A percentile compares a stretch with the other conserved stretches of the same genome.
Conservation (phyloP, 2,888 invertebrate genomes). For the Eupithecia vulgata region DNA sequence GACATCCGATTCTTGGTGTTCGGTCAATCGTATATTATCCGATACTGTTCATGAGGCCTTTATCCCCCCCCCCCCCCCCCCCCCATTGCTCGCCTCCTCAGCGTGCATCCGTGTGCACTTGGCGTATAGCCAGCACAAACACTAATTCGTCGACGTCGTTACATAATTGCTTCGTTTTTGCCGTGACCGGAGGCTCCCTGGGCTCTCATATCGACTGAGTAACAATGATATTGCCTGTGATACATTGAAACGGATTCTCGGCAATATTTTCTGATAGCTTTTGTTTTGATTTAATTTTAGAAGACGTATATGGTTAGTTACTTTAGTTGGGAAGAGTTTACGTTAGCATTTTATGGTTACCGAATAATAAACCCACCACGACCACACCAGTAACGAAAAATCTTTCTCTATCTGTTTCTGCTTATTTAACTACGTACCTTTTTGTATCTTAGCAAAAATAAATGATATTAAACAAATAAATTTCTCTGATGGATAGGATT, state of each 20-base stretch:
- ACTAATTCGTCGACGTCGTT: slow-evolving; percentile 77
- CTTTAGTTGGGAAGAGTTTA: background rate
- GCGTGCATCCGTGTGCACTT: slow-evolving; percentile 61
- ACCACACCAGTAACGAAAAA: background rate
- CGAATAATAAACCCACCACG: background rate
- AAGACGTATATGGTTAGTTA: background rate
- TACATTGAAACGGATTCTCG: slow-evolving; percentile 23
- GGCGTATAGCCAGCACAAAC: slow-evolving; percentile 71
- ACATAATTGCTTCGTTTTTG: slow-evolving; percentile 79
- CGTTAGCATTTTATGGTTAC: background rate
- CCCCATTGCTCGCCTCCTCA: slow-evolving; percentile 16
- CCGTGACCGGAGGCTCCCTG: slow-evolving; percentile 51
- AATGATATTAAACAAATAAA: too few relatives aligned
- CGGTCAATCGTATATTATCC: slow-evolving; percentile 31
- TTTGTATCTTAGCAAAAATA: background rate
- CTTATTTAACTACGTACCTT: background rate
- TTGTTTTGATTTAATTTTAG: background rate
- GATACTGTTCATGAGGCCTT: slow-evolving; percentile 31
- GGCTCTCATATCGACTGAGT: slow-evolving; percentile 48
- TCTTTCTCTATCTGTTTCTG: background rate
- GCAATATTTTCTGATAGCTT: slow-evolving; percentile 14
- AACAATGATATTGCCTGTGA: slow-evolving; percentile 43
- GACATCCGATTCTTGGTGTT: slow-evolving; percentile 31
- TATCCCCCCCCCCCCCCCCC: slow-evolving; percentile 6
- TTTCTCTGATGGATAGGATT: too few relatives aligned